These are phyloP conservation scores for Amphilophus citrinellus DNA, from an alignment of 2,113 vertebrate species.

Conservation along the genomic window DNA sequence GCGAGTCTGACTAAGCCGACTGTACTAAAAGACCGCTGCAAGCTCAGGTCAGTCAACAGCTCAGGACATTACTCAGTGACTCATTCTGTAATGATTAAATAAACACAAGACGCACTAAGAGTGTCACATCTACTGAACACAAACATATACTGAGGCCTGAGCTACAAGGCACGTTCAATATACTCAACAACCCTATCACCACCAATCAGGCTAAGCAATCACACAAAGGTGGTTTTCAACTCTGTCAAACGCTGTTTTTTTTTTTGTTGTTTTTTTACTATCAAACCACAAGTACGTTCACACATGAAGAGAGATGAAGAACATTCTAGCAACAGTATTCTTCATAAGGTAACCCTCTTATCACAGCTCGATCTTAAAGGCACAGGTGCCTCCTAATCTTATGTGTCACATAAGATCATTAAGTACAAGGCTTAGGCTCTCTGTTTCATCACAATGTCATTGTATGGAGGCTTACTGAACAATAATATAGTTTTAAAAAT, in stretches of 20 bases:
- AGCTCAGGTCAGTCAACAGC: not conserved
- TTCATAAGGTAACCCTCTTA: not conserved
- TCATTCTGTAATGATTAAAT: not conserved
- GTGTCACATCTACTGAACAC: not conserved
- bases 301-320: not conserved
- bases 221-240: not conserved
- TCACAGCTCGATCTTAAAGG: no score
- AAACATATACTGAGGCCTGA: not conserved
- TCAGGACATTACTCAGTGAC: not conserved
- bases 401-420: not conserved
- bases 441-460: not conserved
- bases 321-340: not conserved
- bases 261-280: no score
- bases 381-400: not conserved
- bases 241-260: not conserved
- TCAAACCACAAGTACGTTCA: not conserved
- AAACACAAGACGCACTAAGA: not conserved
- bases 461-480: not conserved
- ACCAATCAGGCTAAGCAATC: not conserved
- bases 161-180: not conserved
- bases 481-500: not conserved
- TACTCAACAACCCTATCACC: not conserved
- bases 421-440: not conserved
- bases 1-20: not conserved
- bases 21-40: not conserved